These are phyloP conservation scores for Mycteria americana DNA, from an alignment of 2,797 vertebrate genomes.

Conservation along the genomic window DNA sequence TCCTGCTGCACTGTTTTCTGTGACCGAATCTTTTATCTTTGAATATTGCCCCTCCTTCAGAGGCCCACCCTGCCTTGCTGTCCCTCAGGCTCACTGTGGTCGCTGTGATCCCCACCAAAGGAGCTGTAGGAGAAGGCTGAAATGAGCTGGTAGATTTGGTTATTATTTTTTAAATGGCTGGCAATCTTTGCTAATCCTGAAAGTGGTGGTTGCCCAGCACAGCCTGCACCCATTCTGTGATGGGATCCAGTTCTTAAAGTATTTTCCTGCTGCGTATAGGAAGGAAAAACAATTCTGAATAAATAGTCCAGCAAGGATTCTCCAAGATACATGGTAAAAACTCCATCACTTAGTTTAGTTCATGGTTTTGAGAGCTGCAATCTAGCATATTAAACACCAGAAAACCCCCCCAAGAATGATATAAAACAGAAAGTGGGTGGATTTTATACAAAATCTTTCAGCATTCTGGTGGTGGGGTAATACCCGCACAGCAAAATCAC, in stretches of 20 bases:
- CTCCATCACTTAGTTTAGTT: not conserved
- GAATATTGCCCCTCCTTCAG: not conserved
- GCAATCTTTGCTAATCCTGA: not conserved
- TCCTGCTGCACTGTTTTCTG: constrained; percentile 33
- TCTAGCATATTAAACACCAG: not conserved
- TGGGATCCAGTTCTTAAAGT: not conserved
- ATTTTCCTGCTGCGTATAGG: not conserved
- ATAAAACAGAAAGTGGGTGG: not conserved
- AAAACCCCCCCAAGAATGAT: not conserved
- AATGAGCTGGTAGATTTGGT: not conserved
- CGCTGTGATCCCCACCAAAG: not conserved
- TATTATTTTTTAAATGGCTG: not conserved
- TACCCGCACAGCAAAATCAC: constrained; percentile 4
- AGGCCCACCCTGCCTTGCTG: not conserved
- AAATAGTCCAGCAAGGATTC: not conserved
- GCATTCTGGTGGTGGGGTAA: constrained; percentile 2
- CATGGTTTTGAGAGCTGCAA: not conserved
- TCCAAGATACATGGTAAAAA: not conserved
- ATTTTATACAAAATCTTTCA: not conserved
- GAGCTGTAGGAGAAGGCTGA: not conserved
- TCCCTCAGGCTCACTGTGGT: not conserved
- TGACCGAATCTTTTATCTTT: constrained; percentile 44
- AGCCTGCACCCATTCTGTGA: not conserved
- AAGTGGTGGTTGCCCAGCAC: not conserved
- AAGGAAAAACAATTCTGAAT: not conserved